These are phyloP conservation scores for Anabacerthia variegaticeps DNA, from an alignment of 2,797 vertebrate genomes.

Conservation along the genomic window DNA sequence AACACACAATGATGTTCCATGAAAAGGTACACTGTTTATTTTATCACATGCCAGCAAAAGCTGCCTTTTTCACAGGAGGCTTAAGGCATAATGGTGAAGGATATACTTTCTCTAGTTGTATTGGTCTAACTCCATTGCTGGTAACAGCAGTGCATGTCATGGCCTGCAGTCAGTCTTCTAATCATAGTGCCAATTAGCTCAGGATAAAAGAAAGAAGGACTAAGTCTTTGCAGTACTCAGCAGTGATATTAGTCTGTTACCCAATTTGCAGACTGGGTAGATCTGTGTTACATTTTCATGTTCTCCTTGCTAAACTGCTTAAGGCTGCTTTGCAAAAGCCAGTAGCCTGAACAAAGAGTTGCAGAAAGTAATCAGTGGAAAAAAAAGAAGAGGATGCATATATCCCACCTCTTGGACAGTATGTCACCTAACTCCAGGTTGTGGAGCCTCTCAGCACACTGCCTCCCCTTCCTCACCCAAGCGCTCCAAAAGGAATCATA, in stretches of 20 bases:
- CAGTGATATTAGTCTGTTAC: background rate
- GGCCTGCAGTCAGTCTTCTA: background rate
- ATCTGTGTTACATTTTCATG: background rate
- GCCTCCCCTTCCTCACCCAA: background rate
- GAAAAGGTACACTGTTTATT: background rate
- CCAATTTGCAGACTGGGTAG: background rate
- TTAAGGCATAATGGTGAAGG: background rate
- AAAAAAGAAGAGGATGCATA: background rate
- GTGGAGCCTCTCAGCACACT: background rate
- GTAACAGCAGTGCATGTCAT: background rate
- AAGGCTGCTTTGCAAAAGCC: background rate
- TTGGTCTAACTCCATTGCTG: background rate
- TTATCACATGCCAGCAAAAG: background rate
- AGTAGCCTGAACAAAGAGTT: background rate
- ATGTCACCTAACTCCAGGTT: background rate
- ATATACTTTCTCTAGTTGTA: background rate
- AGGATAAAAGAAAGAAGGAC: background rate
- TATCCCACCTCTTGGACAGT: background rate
- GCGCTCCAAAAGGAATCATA: background rate
- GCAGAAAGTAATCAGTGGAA: background rate
- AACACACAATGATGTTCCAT: background rate
- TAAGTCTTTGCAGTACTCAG: background rate
- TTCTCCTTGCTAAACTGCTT: background rate
- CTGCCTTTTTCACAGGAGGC: background rate
- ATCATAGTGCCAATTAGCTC: background rate